Base-by-base conservation (phyloP, 2,113 vertebrate genomes). In the Oncorhynchus tshawytscha region DNA sequence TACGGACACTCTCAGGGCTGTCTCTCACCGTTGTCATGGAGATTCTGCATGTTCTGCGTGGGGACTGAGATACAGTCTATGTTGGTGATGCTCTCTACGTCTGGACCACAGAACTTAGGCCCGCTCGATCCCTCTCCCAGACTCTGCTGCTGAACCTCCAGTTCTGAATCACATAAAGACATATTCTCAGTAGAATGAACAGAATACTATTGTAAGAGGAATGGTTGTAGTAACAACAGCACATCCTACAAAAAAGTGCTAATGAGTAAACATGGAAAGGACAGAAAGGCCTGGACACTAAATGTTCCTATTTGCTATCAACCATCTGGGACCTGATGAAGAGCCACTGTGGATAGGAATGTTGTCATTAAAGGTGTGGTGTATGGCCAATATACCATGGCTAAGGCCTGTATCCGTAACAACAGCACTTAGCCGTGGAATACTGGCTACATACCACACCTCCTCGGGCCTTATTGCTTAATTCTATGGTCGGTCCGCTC, bases 21-120 rank as follows among this genome's bases (percentile, higher is more conserved):
- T 24, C 54, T 54, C 5, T 57, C 73, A 96, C 96, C 96, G 80
- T 86, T 93, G 78, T 82, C 24, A 59, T 92, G 93, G 78, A 97
- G 92, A 77, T 86, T 90, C 73, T 93, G 90, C 59, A 96, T 84
- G 84, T 93, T 93, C 57, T 94, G 88, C 0, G 49, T 64, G 0
- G 95, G 91, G 25, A 97, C 74, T 79, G 92, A 94, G 2, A 96
- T 95, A 81, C 94, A 90, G 87, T 97, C 95, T 0, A 82, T 85
- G 48, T 67, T 71, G 29, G 81, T 74, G 0, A 70, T 68, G 72
- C 74, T 65, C 2, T 80, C 70, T 57, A 60, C 79, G 25, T 72
- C 85, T 0, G 88, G 87, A 51, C 93, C 85, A 9, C 94, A 93
- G 0, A 86, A 90, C 12, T 81, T 87, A 0, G 81, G 49, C 0